phyloP scores from a whole-genome alignment of 2,113 vertebrate genomes.

The Syngnathoides biaculeatus region DNA sequence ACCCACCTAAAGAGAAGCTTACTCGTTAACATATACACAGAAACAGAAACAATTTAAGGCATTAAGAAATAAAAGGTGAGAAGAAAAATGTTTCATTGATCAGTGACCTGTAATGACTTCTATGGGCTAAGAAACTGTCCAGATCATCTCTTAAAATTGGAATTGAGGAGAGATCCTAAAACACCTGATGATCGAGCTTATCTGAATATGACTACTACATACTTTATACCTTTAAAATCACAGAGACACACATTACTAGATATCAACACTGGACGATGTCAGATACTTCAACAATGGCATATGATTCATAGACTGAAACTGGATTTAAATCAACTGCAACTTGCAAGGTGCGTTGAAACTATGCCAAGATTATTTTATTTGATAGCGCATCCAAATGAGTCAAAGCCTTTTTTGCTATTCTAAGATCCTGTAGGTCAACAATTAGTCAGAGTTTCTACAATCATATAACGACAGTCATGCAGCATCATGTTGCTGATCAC shows the following conservation, averaged over 20 bases:
- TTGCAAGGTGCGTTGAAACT: neutral
- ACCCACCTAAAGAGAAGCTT: neutral
- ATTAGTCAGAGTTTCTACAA: neutral
- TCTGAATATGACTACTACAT: neutral
- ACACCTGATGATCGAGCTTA: neutral
- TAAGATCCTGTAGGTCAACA: neutral
- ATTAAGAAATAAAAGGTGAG: neutral
- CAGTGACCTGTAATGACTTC: neutral
- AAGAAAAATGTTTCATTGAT: neutral
- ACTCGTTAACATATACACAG: neutral
- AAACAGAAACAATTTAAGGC: neutral
- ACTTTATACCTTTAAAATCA: neutral
- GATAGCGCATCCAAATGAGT: neutral
- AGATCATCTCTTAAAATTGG: neutral
- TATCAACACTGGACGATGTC: neutral
- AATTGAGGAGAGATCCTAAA: neutral
- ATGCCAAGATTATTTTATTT: neutral
- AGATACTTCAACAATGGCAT: neutral
- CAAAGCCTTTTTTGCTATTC: neutral
- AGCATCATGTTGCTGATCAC: conserved; percentile 7
- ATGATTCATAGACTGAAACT: neutral
- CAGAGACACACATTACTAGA: neutral
- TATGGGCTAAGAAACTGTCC: neutral
- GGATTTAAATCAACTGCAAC: neutral
- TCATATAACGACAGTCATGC: conserved; percentile 12